Base-by-base conservation (phyloP, 2,797 vertebrate species). In the Taeniopygia guttata region DNA sequence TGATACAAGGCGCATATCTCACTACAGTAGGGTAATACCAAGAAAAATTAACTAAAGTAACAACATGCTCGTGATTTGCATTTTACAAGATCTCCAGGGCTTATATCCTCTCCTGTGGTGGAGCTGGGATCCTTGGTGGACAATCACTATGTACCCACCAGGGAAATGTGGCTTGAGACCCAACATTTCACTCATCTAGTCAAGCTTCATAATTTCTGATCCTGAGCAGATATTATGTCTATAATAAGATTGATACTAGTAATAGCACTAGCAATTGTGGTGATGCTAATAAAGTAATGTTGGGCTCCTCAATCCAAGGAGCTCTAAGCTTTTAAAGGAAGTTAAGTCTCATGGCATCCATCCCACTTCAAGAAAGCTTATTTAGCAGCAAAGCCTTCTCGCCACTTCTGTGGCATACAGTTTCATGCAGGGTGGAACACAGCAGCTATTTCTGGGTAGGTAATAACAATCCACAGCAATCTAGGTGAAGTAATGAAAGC, bases 251-350 rank as follows among this genome's bases (percentile, higher is more conserved):
- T 90, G 85, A 82, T 96, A 93, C 82, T 90, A 84, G 83, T 67
- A 95, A 95, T 95, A 88, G 62, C 1, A 2, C 63, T 95, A 90
- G 73, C 66, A 63, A 46, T 52, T 73, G 67, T 59, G 36, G 52
- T 60, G 79, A 88, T 79, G 56, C 15, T 90, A 90, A 93, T 93
- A 94, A 96, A 93, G 90, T 56, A 80, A 92, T 90, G 95, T 64
- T 88, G 74, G 76, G n/a, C 67, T 86, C 42, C 74, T 94, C 52
- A 62, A 88, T 48, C 85, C 83, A 82, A 93, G 34, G 27, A 91
- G 58, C 59, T 84, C 3, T 0, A 88, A 60, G 59, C 80, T 91
- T 94, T 94, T 84, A 86, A 84, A 60, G 64, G 74, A 88, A 49
- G 90, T 90, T 67, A 76, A 67, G 79, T 93, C 94, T 94, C 91